phyloP scores from a whole-genome alignment of 2,113 vertebrate species.

The Seriola aureovittata region DNA sequence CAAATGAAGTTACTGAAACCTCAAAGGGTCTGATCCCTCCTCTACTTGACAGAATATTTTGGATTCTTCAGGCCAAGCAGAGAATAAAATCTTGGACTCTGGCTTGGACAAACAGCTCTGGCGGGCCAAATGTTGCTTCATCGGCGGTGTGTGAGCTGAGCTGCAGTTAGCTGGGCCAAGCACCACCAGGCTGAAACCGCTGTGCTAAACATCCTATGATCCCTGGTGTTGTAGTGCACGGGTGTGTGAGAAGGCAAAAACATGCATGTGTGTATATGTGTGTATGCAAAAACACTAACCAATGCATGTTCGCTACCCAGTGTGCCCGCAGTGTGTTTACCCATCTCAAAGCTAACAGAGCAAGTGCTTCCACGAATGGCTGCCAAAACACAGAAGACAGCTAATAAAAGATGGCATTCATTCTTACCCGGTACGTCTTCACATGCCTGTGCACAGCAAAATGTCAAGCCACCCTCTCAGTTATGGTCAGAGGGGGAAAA shows the following conservation, averaged over 20 bases:
- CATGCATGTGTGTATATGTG: not conserved
- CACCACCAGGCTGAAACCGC: conserved; percentile 45
- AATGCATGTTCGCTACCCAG: conserved; percentile 26
- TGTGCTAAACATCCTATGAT: conserved; percentile 55
- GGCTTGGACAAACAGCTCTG: conserved; percentile 5
- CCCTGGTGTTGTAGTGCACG: conserved; percentile 5
- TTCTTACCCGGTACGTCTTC: conserved; percentile 49
- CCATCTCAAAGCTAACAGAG: conserved; percentile 52
- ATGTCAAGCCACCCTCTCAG: conserved; percentile 59
- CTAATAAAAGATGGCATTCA: conserved; percentile 66
- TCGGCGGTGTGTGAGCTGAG: conserved; percentile 44
- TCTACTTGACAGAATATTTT: conserved; percentile 22
- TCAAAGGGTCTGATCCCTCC: conserved; percentile 25
- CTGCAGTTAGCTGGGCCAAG: conserved; percentile 37
- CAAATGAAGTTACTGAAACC: conserved; percentile 32
- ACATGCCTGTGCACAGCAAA: conserved; percentile 58
- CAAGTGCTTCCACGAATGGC: conserved; percentile 52
- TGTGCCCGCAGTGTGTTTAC: conserved; percentile 50
- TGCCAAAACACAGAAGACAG: conserved; percentile 56
- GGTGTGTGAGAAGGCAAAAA: conserved; percentile 2
- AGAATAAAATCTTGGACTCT: conserved; percentile 50
- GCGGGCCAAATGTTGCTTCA: conserved; percentile 38
- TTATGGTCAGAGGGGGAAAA: conserved; percentile 19
- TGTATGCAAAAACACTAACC: conserved; percentile 13
- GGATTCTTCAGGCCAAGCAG: conserved; percentile 40